Conservation (phyloP, 1,140 invertebrate species). For the Doryteuthis pealeii region DNA sequence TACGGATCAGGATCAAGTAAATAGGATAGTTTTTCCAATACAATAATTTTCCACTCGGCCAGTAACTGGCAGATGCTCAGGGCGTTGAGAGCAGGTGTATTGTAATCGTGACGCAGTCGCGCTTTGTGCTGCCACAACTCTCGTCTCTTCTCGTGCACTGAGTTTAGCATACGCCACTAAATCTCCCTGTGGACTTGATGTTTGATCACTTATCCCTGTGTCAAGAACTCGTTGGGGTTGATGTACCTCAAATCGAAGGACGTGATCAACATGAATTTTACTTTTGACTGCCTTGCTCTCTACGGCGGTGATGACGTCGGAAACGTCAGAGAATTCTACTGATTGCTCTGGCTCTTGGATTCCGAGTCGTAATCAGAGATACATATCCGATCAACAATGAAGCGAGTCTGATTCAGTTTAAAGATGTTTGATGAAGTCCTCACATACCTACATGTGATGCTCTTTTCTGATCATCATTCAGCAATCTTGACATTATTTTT, state of each 20-base stretch:
- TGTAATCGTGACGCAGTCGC: background rate
- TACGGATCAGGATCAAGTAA: background rate
- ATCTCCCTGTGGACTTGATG: too few relatives aligned
- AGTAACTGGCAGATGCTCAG: slow-evolving; percentile 10
- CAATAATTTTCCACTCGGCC: background rate
- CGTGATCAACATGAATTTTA: background rate
- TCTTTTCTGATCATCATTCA: slow-evolving; percentile 8
- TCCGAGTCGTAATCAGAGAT: slow-evolving; percentile 7
- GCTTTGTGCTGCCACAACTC: slow-evolving; percentile 1
- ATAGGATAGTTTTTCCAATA: background rate
- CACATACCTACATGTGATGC: background rate
- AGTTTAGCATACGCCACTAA: slow-evolving; percentile 5
- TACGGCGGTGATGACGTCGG: background rate
- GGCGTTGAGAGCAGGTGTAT: background rate
- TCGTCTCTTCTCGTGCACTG: slow-evolving; percentile 6
- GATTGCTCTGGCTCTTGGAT: background rate
- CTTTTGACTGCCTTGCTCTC: slow-evolving; percentile 4
- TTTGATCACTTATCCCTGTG: background rate
- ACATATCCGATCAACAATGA: background rate
- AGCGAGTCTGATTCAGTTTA: background rate
- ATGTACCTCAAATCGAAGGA: slow-evolving; percentile 7
- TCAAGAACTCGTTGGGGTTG: background rate
- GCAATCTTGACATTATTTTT: background rate
- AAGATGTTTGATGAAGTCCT: background rate
- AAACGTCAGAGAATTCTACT: background rate